Percentiles rank a stretch among this genome's conserved stretches.
These are phyloP conservation scores for Taenioides sp. DNA, from an alignment of 2,797 vertebrate genomes.

Conservation along the genomic window DNA sequence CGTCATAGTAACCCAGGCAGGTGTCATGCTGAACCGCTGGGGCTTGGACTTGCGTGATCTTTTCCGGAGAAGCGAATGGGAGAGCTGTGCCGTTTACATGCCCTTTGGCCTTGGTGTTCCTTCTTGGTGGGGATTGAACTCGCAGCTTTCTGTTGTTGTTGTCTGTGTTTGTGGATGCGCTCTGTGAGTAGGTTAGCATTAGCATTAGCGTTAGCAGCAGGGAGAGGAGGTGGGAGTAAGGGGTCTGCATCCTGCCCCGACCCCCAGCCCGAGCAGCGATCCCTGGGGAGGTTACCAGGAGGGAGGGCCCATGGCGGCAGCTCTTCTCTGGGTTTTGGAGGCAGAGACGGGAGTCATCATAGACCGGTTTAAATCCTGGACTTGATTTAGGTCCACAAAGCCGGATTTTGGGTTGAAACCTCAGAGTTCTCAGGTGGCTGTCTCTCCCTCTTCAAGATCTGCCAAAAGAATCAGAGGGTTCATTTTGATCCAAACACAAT, in stretches of 20 bases:
- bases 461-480: neutral
- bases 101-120: slow-evolving; percentile 69
- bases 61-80: slow-evolving; percentile 58
- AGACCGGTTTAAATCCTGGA: neutral
- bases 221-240: neutral
- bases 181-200: slow-evolving; percentile 20
- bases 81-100: slow-evolving; percentile 64
- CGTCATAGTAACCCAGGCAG: slow-evolving; percentile 95
- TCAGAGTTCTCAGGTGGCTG: neutral
- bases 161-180: slow-evolving; percentile 15
- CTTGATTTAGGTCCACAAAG: neutral
- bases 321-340: neutral
- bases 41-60: slow-evolving; percentile 73
- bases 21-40: slow-evolving; percentile 82
- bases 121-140: slow-evolving; percentile 43
- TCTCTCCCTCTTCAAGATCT: neutral
- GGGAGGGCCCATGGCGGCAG: neutral
- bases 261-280: neutral
- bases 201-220: neutral
- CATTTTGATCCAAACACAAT: neutral
- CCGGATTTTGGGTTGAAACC: neutral
- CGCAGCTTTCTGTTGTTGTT: slow-evolving; percentile 52
- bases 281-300: slow-evolving; percentile 1
- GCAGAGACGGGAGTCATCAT: neutral
- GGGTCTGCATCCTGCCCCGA: slow-evolving; percentile 8